Evolutionary conservation across 2,113 vertebrate genomes (phyloP), one percentile per base, ranked within the genome.

Genomic region (Calypte anna): DNA sequence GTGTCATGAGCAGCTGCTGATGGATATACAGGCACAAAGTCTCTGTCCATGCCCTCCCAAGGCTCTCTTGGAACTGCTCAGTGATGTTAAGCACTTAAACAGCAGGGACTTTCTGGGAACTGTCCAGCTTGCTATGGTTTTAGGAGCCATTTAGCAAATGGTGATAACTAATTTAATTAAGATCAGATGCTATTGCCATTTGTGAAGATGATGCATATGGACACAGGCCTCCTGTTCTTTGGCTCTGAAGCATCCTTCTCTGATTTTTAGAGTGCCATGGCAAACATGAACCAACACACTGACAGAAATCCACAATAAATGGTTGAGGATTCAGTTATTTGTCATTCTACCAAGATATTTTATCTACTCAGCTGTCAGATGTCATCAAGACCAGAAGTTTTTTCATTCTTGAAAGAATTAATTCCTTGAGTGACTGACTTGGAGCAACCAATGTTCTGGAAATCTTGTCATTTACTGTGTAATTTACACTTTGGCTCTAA

Each of bases 111-210:
- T 94, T 90, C 82, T 96, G 96, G 86, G 95, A 96, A 46, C 14
- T 64, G 86, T 92, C 92, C 94, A 92, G 61, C 73, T 78, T 88
- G 73, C 61, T 93, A 76, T 83, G 50, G 76, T 90, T 88, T 93
- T 91, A 90, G 76, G n/a, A 94, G 64, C 66, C 80, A 75, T 92
- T 96, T 94, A 95, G 69, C 86, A 88, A 96, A 95, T 86, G 80
- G 83, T 92, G 50, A 83, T 90, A 92, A 92, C 83, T 91, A 93
- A 96, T 93, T 94, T 94, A 95, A 96, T 96, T 96, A 94, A 89
- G 83, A 94, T 94, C 76, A 86, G 91, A 95, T 93, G 94, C 58
- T 95, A 89, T 78, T 92, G 86, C 83, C 83, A 88, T 92, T 96
- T 94, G 93, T 92, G 81, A 92, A 87, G 83, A 95, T 84, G 88